A percentile compares a stretch with the other conserved stretches of the same genome.
Evolutionary conservation across 1,140 invertebrate genomes (phyloP).

Genomic region (Papilio helenus): DNA sequence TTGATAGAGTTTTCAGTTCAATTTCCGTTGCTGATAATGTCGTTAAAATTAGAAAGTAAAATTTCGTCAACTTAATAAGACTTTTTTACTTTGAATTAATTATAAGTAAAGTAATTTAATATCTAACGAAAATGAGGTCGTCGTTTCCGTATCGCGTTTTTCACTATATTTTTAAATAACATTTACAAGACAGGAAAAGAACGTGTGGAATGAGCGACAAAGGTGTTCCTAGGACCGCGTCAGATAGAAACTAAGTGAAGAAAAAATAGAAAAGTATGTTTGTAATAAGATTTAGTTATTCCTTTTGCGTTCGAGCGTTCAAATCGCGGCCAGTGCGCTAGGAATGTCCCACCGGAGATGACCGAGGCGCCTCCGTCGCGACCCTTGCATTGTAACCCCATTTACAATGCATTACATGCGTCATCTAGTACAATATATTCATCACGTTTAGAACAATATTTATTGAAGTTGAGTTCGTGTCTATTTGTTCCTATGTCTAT

Average conservation of each 20-base stretch:
- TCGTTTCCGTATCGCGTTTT: neutral
- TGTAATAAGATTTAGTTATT: neutral
- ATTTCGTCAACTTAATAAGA: neutral
- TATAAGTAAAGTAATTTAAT: neutral
- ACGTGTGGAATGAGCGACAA: too few relatives aligned
- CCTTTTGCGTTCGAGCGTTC: neutral
- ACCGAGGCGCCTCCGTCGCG: neutral
- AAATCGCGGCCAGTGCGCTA: neutral
- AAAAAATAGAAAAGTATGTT: neutral
- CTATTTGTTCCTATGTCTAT: too few relatives aligned
- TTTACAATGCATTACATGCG: neutral
- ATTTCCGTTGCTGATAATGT: neutral
- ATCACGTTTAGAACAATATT: neutral
- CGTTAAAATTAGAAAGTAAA: neutral
- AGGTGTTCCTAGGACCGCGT: too few relatives aligned
- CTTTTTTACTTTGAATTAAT: neutral
- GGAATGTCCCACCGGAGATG: conserved; percentile 9
- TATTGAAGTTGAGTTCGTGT: too few relatives aligned
- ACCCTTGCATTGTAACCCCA: neutral
- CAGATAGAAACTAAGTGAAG: too few relatives aligned
- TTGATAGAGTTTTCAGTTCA: neutral
- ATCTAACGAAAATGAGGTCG: neutral
- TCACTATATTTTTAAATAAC: too few relatives aligned
- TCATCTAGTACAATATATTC: neutral
- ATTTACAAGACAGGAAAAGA: too few relatives aligned